Base-by-base conservation (phyloP, 2,113 vertebrate species). In the Mastomys natalensis region DNA sequence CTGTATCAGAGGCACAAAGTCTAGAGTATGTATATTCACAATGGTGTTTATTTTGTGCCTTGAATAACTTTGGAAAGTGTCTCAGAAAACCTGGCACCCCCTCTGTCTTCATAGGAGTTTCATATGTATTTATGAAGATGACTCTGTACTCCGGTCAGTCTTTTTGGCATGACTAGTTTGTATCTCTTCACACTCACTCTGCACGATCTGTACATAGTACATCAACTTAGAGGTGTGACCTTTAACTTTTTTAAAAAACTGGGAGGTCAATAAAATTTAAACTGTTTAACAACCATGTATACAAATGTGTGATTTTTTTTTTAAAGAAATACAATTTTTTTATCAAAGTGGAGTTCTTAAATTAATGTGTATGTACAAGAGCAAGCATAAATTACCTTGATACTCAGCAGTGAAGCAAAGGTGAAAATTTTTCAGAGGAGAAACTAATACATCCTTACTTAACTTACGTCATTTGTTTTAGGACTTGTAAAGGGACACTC, bases 251-350 rank as follows among this genome's bases (percentile, higher is more conserved):
- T 96, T 73, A 5, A 95, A 95, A 96, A 97, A 95, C 92, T 66
- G 66, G 88, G 92, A 97, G 97, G 97, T 97, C 97, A 98, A 98
- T 98, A 97, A 97, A 97, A 97, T 96, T 97, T 92, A 93, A 98
- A 92, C 51, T 97, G 96, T 70, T 95, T 97, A 97, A 93, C 89
- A 97, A 92, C 78, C 80, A 90, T 86, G 86, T 97, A 93, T 87
- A 96, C 48, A 94, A 96, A 95, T 66, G 87, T 60, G 87, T 43
- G 11, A 68, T 17, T 90, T 92, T 93, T 93, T 55, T 95, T 96
- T 94, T 11, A 51, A 51, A 51, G 51, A 51, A 51, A 51, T 51
- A 11, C 11, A 48, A 10, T 11, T 90, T 92, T 93, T 58, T 95
- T 96, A 94, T 58, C n/a, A 64, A 40, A 53, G 66, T 45, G 6